Evolutionary conservation across 1,140 invertebrate genomes (phyloP), one percentile per base, ranked within the genome.

Genomic region (Brachystomella parvula): DNA sequence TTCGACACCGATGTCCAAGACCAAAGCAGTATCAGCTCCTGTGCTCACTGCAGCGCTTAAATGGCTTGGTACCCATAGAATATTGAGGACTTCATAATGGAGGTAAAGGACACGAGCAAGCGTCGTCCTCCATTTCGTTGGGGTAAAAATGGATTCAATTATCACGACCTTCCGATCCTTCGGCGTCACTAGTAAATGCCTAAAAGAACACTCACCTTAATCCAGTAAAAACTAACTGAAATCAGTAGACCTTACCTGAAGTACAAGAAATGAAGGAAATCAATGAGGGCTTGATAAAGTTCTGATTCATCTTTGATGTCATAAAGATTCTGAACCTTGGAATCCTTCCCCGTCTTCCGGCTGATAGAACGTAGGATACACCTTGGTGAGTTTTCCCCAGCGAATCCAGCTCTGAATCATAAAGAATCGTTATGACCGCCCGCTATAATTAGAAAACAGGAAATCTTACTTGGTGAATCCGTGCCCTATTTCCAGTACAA

Each of bases 151-250:
- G 33, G 92, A 95, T 79, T 98, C 94, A 32, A 96, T 85, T 57
- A 98, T 82, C 0, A 97, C 87, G 61, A 98, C 85, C 76, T 87
- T 87, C 19, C 92, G 81, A 74, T 97, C 94, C 78, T 96, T 96
- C 0, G 94, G 92, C 77, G 89, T 97, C 29, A 95, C 86, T 29
- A 95, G 79, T 6, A 93, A 81, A 77, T 94, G 85, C 74, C 92
- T 95, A 63, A 56, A 60, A 56, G 44, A 6, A 0, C 31, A n/a
- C 57, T 29, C 17, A 12, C 21, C 29, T 44, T 1, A 12, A 39
- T 47, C 31, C 65, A 56, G 0, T 30, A 53, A 64, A 35, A 35
- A 63, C 2, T 15, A 29, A 12, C 6, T 47, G 31, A 62, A 66
- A 60, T n/a, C 19, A 12, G 60, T 47, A n/a, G 29, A 30, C 73